Percentiles rank a stretch among this genome's conserved stretches.
phyloP scores from a whole-genome alignment of 2,888 invertebrate species.

The Anthrax anthrax region DNA sequence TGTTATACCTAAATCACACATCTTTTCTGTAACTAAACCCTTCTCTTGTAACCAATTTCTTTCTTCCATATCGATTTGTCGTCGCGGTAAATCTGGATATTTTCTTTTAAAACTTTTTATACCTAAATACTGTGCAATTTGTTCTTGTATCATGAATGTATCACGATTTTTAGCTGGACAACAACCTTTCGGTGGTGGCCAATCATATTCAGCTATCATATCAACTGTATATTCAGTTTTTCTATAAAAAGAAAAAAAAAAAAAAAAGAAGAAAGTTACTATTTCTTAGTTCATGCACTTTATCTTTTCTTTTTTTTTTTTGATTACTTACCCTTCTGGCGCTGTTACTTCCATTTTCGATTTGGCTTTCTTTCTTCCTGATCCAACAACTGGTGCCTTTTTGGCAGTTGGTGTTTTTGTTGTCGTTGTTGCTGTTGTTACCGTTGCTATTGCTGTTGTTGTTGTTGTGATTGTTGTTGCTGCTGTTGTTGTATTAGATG shows the following conservation, averaged over 20 bases:
- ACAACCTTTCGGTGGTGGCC: constrained; percentile 53
- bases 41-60: constrained; percentile 73
- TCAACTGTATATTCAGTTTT: constrained; percentile 59
- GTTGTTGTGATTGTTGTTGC: too few relatives aligned
- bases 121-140: constrained; percentile 84
- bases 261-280: background rate
- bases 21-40: constrained; percentile 72
- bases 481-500: constrained; percentile 5
- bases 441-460: background rate
- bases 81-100: constrained; percentile 73
- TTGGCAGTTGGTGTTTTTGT: background rate
- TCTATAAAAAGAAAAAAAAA: constrained; percentile 10
- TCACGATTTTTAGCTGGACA: constrained; percentile 45
- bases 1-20: constrained; percentile 87
- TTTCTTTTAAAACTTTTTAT: constrained; percentile 95
- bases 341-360: constrained; percentile 38
- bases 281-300: too few relatives aligned
- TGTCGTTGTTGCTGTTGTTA: background rate
- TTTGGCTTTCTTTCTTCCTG: constrained; percentile 43
- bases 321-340: constrained; percentile 31
- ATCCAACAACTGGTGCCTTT: constrained; percentile 17
- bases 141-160: constrained; percentile 91
- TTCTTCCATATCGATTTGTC: constrained; percentile 81
- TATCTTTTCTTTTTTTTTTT: background rate
- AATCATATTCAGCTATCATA: constrained; percentile 85